Conservation (phyloP, 1,140 invertebrate species). For the Lasioglossum albipes region DNA sequence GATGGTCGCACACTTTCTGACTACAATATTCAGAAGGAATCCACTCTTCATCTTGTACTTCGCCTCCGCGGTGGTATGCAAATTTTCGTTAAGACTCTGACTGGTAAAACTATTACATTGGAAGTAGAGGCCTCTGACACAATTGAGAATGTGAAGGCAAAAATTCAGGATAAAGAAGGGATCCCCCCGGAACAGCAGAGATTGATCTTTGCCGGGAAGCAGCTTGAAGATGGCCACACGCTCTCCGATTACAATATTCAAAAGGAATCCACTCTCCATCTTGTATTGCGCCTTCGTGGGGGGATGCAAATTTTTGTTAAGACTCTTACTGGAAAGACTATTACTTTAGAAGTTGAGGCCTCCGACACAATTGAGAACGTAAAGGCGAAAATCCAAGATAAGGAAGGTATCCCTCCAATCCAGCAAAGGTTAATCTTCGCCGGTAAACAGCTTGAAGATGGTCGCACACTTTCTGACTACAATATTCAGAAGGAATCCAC, state of each 20-base stretch:
- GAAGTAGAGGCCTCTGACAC: conserved; percentile 88
- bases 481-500: conserved; percentile 90
- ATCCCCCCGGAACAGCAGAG: conserved; percentile 87
- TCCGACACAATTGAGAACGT: conserved; percentile 88
- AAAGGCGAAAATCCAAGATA: conserved; percentile 88
- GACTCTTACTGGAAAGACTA: conserved; percentile 85
- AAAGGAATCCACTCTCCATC: too few species aligned
- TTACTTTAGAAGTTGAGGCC: conserved; percentile 87
- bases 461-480: conserved; percentile 83
- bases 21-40: conserved; percentile 91
- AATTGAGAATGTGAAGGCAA: conserved; percentile 89
- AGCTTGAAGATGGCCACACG: conserved; percentile 82
- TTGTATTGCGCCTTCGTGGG: too few species aligned
- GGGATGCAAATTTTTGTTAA: too few species aligned
- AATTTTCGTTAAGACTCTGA: conserved; percentile 84
- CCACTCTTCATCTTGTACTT: conserved; percentile 87
- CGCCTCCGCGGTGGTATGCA: conserved; percentile 81
- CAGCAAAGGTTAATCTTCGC: conserved; percentile 85
- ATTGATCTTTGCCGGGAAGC: conserved; percentile 85
- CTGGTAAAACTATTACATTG: conserved; percentile 86
- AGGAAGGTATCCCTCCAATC: conserved; percentile 84
- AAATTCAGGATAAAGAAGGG: conserved; percentile 86
- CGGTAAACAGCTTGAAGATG: conserved; percentile 87
- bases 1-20: conserved; percentile 89
- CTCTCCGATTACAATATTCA: too few species aligned